Evolutionary conservation across 2,113 vertebrate genomes (phyloP).

Genomic region (Melanerpes aurifrons): DNA sequence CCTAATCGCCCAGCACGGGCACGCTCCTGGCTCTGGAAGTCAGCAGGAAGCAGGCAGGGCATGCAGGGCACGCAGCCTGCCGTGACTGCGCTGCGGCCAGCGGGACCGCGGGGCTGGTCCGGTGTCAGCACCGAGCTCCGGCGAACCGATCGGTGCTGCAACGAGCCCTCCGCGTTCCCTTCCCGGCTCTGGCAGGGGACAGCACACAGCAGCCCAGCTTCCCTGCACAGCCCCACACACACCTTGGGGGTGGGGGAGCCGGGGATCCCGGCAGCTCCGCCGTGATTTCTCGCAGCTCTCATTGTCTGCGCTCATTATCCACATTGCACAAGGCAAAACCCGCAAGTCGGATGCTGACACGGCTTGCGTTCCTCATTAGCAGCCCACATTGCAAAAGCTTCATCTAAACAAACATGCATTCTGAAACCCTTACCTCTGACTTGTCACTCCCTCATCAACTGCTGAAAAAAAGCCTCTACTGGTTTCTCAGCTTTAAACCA

Average conservation of each 20-base stretch:
- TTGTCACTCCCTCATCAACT: slow-evolving; percentile 60
- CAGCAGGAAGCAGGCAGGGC: background rate
- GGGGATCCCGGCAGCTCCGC: slow-evolving; percentile 21
- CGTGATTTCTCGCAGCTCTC: slow-evolving; percentile 28
- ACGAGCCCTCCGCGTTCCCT: background rate
- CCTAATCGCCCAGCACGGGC: background rate
- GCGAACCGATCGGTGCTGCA: fast-evolving
- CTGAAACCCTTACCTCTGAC: slow-evolving; percentile 66
- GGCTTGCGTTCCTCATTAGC: slow-evolving; percentile 50
- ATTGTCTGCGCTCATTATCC: slow-evolving; percentile 59
- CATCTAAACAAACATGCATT: slow-evolving; percentile 51
- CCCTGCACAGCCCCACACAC: background rate
- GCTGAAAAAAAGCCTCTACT: slow-evolving; percentile 38
- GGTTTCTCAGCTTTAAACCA: slow-evolving; percentile 32
- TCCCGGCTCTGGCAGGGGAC: background rate
- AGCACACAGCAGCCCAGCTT: background rate
- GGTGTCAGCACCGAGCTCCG: background rate
- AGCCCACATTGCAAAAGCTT: slow-evolving; percentile 53
- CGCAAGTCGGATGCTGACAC: slow-evolving; percentile 63
- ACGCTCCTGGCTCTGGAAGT: background rate
- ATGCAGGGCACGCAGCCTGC: background rate
- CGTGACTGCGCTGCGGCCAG: background rate
- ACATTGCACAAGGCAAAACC: slow-evolving; percentile 46
- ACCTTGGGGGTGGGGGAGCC: background rate
- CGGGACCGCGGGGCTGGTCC: background rate